Conservation (phyloP, 2,113 vertebrate genomes). For the Nyctereutes procyonoides region DNA sequence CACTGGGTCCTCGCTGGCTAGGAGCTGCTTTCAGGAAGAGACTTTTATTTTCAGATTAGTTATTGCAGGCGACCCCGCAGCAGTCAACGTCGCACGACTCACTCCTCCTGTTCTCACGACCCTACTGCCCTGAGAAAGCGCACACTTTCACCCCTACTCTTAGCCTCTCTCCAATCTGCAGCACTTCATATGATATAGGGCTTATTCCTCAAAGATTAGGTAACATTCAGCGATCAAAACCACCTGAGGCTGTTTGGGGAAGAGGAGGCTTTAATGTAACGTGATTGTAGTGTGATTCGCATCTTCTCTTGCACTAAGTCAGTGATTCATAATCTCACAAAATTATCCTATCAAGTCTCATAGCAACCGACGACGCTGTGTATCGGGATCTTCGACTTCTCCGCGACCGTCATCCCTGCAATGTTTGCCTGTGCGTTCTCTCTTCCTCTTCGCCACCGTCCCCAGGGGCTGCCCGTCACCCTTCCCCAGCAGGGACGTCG, state of each 20-base stretch:
- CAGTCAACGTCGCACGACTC: accelerated
- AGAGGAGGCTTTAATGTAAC: accelerated
- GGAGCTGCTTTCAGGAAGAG: too few species aligned
- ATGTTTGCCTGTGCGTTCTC: accelerated
- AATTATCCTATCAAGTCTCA: accelerated
- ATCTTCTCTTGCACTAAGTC: not conserved
- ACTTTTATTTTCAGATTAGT: not conserved
- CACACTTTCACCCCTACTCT: not conserved
- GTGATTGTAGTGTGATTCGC: not conserved
- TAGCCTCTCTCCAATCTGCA: too few species aligned
- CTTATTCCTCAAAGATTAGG: not conserved
- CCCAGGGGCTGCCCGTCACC: too few species aligned
- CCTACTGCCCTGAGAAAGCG: accelerated
- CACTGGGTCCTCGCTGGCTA: not conserved
- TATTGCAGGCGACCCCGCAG: accelerated
- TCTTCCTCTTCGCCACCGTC: too few species aligned
- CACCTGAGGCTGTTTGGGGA: too few species aligned
- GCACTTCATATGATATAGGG: accelerated
- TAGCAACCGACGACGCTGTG: accelerated
- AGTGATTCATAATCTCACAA: accelerated
- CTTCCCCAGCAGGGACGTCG: not conserved
- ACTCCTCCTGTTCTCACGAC: accelerated
- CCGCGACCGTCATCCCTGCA: accelerated
- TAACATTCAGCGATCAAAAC: not conserved
- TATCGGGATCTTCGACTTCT: accelerated